Conservation (phyloP, 2,797 vertebrate species). For the Sphaeramia orbicularis region DNA sequence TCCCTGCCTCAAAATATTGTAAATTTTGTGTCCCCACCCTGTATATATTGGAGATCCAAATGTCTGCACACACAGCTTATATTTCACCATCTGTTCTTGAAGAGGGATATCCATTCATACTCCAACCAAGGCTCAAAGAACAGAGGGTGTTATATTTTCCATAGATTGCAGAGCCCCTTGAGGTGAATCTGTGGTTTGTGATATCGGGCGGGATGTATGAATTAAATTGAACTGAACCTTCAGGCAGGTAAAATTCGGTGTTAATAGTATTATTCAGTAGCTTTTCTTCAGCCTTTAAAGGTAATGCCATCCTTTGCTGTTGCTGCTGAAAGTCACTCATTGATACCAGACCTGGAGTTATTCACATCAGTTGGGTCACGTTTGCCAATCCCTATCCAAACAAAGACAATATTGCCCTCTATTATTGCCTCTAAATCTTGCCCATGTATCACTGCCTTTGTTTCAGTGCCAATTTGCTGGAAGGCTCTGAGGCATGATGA, state of each 20-base stretch:
- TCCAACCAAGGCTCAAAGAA: too few relatives aligned
- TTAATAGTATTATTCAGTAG: background rate
- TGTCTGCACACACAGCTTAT: too few relatives aligned
- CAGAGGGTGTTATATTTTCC: too few relatives aligned
- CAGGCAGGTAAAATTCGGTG: conserved; percentile 5
- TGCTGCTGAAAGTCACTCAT: conserved; percentile 37
- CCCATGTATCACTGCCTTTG: conserved; percentile 49
- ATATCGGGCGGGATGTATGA: too few relatives aligned
- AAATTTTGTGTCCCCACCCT: too few relatives aligned
- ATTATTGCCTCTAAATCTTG: conserved; percentile 51
- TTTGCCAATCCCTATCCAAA: conserved; percentile 49
- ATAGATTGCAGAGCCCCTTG: too few relatives aligned
- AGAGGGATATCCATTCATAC: too few relatives aligned
- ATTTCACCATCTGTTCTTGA: too few relatives aligned
- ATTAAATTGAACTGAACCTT: background rate
- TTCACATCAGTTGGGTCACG: conserved; percentile 35
- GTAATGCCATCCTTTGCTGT: conserved; percentile 32
- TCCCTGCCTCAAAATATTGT: too few relatives aligned
- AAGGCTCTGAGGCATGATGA: conserved; percentile 44
- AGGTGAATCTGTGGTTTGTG: too few relatives aligned
- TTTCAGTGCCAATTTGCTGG: conserved; percentile 50
- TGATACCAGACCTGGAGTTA: conserved; percentile 40
- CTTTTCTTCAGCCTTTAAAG: conserved; percentile 22
- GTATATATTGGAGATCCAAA: too few relatives aligned
- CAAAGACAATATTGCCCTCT: conserved; percentile 58